Evolutionary conservation across 2,888 invertebrate species (phyloP).

Genomic region (Phyllotreta striolata): DNA sequence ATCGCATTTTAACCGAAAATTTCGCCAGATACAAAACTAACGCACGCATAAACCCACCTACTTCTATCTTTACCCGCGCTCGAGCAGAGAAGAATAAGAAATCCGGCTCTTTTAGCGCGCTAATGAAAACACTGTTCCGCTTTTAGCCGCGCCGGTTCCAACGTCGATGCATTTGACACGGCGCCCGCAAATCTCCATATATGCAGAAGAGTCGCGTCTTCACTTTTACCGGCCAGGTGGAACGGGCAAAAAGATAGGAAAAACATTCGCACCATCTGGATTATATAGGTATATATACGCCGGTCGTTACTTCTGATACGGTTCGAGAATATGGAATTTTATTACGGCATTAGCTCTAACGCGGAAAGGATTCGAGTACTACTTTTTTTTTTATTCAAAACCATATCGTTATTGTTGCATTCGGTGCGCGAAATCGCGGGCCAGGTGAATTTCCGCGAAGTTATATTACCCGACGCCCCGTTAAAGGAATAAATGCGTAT

Average conservation of each 20-base stretch:
- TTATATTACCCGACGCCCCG: no score
- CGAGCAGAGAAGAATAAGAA: no score
- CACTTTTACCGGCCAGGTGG: constrained; percentile 8
- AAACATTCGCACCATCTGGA: constrained; percentile 19
- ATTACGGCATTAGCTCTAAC: constrained; percentile 22
- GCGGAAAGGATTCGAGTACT: no score
- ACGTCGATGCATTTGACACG: constrained; percentile 10
- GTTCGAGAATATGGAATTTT: constrained; percentile 22
- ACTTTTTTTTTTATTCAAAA: no score
- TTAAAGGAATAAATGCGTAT: constrained; percentile 27
- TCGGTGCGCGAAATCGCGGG: no score
- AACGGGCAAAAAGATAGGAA: constrained; percentile 2
- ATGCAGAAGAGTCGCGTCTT: constrained; percentile 23
- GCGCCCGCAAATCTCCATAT: constrained; percentile 16
- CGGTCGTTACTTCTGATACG: constrained; percentile 23
- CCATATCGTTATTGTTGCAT: no score
- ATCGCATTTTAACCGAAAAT: no score
- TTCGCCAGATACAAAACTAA: no score
- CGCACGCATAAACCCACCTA: no score
- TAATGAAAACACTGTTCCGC: constrained; percentile 27
- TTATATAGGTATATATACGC: no score
- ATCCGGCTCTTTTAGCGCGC: not conserved
- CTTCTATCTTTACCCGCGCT: no score
- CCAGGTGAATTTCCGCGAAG: no score
- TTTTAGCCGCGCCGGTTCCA: constrained; percentile 19